Evolutionary conservation across 2,888 invertebrate genomes (phyloP).

Genomic region (Agrotis puta): DNA sequence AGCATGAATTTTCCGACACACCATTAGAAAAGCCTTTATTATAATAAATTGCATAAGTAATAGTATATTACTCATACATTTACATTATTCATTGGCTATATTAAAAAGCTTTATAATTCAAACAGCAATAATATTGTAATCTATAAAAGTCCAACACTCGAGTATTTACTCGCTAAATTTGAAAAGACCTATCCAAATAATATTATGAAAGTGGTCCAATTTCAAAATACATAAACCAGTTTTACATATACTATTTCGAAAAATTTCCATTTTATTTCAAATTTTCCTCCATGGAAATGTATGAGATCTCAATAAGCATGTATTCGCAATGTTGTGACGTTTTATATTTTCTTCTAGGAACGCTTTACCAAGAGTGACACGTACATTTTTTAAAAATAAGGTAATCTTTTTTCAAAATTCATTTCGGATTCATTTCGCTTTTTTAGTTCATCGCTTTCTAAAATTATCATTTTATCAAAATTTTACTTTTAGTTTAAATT

Average conservation of each 20-base stretch:
- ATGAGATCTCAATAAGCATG: conserved; percentile 75
- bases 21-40: conserved; percentile 35
- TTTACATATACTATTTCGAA: too few species aligned
- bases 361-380: conserved; percentile 96
- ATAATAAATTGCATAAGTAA: conserved; percentile 45
- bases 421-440: conserved; percentile 59
- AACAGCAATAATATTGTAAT: conserved; percentile 7
- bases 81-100: conserved; percentile 21
- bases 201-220: background rate
- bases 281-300: conserved; percentile 45
- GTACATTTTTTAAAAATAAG: conserved; percentile 95
- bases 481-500: conserved; percentile 6
- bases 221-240: background rate
- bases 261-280: too few species aligned
- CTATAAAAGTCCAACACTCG: background rate
- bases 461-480: conserved; percentile 18
- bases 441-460: conserved; percentile 65
- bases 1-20: conserved; percentile 55
- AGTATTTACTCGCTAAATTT: background rate
- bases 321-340: conserved; percentile 83
- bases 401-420: conserved; percentile 81
- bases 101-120: conserved; percentile 23
- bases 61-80: conserved; percentile 52
- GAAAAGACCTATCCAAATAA: background rate
- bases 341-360: conserved; percentile 93